Percentiles rank a stretch among this genome's conserved stretches.
Evolutionary conservation across 1,140 invertebrate species (phyloP).

Genomic region (Cyrtorhinus lividipennis): DNA sequence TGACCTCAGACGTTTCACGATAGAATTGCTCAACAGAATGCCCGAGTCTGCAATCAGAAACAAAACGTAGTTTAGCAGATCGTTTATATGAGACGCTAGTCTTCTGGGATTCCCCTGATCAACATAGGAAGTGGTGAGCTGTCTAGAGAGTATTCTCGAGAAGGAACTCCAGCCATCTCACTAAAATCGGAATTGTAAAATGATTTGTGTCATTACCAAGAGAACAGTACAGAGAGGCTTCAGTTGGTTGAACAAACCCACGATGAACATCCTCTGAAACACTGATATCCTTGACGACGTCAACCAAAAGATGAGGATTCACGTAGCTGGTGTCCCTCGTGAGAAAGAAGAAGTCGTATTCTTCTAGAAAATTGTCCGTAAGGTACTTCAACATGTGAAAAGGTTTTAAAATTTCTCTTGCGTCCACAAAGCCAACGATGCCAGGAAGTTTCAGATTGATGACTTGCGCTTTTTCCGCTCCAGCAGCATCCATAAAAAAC

Average conservation of each 20-base stretch:
- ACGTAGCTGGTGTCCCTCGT: slow-evolving; percentile 67
- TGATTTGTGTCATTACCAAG: slow-evolving; percentile 41
- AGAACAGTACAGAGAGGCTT: slow-evolving; percentile 42
- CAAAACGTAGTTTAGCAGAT: slow-evolving; percentile 5
- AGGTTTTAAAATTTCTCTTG: slow-evolving; percentile 51
- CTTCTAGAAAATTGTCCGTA: slow-evolving; percentile 69
- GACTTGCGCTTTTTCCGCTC: slow-evolving; percentile 47
- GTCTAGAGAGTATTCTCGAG: too few species aligned
- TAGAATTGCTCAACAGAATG: slow-evolving; percentile 57
- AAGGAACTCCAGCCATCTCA: too few species aligned
- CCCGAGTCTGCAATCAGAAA: slow-evolving; percentile 43
- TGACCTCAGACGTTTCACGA: slow-evolving; percentile 51
- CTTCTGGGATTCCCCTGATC: too few species aligned
- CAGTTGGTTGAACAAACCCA: slow-evolving; percentile 34
- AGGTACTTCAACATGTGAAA: slow-evolving; percentile 81
- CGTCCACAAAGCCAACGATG: slow-evolving; percentile 67
- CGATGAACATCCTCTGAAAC: slow-evolving; percentile 67
- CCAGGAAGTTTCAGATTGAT: slow-evolving; percentile 42
- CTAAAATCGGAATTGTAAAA: too few species aligned
- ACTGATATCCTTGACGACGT: slow-evolving; percentile 59
- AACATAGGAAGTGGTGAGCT: too few species aligned
- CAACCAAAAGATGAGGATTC: slow-evolving; percentile 50
- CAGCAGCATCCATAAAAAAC: slow-evolving; percentile 56
- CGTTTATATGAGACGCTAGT: too few species aligned
- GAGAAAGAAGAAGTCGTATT: slow-evolving; percentile 82